phyloP scores from a whole-genome alignment of 2,888 invertebrate species.

The Nomada flava region DNA sequence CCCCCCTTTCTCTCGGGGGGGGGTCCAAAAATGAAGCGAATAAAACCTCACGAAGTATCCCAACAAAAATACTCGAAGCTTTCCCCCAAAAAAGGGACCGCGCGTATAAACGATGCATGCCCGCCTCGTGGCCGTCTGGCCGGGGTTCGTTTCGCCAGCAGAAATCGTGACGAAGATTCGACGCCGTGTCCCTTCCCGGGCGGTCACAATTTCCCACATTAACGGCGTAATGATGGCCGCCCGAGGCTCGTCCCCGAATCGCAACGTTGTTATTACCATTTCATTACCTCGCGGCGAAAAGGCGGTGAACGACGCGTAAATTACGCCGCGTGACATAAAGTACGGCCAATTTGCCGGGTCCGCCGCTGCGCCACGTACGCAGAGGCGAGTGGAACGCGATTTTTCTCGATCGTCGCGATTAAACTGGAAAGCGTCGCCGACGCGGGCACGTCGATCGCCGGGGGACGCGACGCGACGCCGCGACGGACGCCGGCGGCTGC shows the following conservation, averaged over 20 bases:
- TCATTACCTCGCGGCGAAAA: constrained; percentile 70
- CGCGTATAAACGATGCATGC: too few relatives aligned
- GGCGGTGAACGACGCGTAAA: constrained; percentile 70
- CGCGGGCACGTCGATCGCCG: background rate
- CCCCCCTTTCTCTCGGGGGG: background rate
- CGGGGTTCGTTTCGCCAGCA: constrained; percentile 17
- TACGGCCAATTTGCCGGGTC: constrained; percentile 65
- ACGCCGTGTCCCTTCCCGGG: background rate
- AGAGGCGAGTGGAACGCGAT: constrained; percentile 1
- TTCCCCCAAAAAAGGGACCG: too few relatives aligned
- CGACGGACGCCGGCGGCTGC: constrained; percentile 5
- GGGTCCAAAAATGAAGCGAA: too few relatives aligned
- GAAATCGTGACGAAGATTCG: constrained; percentile 34
- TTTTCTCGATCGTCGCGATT: background rate
- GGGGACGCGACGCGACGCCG: constrained; percentile 18
- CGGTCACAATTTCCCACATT: constrained; percentile 69
- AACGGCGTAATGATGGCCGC: constrained; percentile 64
- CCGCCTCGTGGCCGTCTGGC: background rate
- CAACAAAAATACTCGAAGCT: too few relatives aligned
- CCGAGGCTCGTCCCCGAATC: constrained; percentile 65
- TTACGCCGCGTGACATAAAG: constrained; percentile 70
- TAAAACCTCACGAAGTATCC: too few relatives aligned
- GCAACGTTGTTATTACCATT: constrained; percentile 72
- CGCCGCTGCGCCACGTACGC: background rate
- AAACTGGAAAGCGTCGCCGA: background rate